phyloP scores from a whole-genome alignment of 2,113 vertebrate genomes.

The Petrocephalus zakoni region DNA sequence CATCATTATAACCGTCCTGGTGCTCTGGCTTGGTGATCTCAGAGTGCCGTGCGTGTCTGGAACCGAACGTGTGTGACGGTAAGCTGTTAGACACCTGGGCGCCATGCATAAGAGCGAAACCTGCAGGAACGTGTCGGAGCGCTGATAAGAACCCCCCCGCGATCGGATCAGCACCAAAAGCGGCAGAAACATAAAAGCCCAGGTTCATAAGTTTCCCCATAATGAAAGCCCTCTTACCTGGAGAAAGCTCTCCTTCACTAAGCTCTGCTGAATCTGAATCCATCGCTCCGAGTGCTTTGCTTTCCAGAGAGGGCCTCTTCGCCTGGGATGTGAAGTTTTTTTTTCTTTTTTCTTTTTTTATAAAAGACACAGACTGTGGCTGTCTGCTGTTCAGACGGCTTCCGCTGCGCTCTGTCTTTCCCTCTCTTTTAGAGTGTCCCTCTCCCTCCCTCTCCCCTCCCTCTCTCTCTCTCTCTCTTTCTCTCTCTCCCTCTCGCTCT shows the following conservation, averaged over 20 bases:
- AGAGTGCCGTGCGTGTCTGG: neutral
- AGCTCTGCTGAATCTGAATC: slow-evolving; percentile 95
- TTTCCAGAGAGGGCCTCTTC: slow-evolving; percentile 32
- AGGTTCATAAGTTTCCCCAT: neutral
- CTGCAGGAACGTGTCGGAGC: slow-evolving; percentile 45
- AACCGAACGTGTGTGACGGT: neutral
- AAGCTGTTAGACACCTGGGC: neutral
- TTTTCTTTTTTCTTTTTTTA: slow-evolving; percentile 8
- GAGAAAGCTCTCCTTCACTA: slow-evolving; percentile 83
- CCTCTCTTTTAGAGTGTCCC: neutral
- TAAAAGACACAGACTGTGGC: slow-evolving; percentile 48
- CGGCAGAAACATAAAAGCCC: slow-evolving; percentile 1
- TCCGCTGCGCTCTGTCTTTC: slow-evolving; percentile 14
- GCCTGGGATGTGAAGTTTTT: slow-evolving; percentile 32
- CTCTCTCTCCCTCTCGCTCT: neutral
- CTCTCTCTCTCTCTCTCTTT: neutral
- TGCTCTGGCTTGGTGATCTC: neutral
- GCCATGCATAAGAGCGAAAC: neutral
- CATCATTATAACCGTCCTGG: too few species aligned
- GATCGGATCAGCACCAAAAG: neutral
- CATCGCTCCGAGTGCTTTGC: slow-evolving; percentile 64
- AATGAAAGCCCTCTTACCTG: slow-evolving; percentile 66
- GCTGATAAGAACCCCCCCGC: slow-evolving; percentile 16
- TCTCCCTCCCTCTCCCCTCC: neutral
- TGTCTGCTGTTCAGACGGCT: slow-evolving; percentile 46